A percentile compares a stretch with the other conserved stretches of the same genome.
Evolutionary conservation across 2,797 vertebrate species (phyloP).

Genomic region (Acestrorhynchus altus): DNA sequence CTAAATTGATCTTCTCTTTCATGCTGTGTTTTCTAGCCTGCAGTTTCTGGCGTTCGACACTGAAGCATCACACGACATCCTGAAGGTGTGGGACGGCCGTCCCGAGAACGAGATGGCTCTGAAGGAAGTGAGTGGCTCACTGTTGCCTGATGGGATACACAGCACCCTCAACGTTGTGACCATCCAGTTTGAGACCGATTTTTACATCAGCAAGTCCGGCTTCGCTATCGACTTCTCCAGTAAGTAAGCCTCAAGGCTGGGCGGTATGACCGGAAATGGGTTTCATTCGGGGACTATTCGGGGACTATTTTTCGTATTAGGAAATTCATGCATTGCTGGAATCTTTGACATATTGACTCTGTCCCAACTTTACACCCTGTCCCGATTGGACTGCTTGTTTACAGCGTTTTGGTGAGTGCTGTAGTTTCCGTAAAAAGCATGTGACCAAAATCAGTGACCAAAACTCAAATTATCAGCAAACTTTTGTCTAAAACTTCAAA

Average conservation of each 20-base stretch:
- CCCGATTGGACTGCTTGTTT: too few relatives aligned
- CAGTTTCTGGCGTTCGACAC: slow-evolving; percentile 98
- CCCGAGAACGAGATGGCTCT: slow-evolving; percentile 95
- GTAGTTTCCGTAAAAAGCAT: too few relatives aligned
- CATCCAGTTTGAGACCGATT: slow-evolving; percentile 97
- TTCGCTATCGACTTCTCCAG: slow-evolving; percentile 98
- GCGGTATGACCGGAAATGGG: too few relatives aligned
- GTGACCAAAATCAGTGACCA: too few relatives aligned
- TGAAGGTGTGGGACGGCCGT: slow-evolving; percentile 96
- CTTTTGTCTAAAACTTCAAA: too few relatives aligned
- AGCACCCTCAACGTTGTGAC: slow-evolving; percentile 95
- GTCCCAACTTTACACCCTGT: too few relatives aligned
- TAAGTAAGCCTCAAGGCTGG: slow-evolving; percentile 73
- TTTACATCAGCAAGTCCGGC: slow-evolving; percentile 98
- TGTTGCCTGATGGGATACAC: slow-evolving; percentile 95
- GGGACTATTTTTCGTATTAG: too few relatives aligned
- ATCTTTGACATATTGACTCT: too few relatives aligned
- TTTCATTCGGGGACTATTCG: too few relatives aligned
- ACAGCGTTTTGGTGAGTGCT: too few relatives aligned
- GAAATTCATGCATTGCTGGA: too few relatives aligned
- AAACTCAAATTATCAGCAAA: too few relatives aligned
- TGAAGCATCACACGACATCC: slow-evolving; percentile 95
- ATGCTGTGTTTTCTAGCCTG: slow-evolving; percentile 75
- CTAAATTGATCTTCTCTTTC: background rate
- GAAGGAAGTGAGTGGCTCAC: slow-evolving; percentile 94